Evolutionary conservation across 2,113 vertebrate species (phyloP), one percentile per base, ranked within the genome.

Genomic region (Crypturellus undulatus): DNA sequence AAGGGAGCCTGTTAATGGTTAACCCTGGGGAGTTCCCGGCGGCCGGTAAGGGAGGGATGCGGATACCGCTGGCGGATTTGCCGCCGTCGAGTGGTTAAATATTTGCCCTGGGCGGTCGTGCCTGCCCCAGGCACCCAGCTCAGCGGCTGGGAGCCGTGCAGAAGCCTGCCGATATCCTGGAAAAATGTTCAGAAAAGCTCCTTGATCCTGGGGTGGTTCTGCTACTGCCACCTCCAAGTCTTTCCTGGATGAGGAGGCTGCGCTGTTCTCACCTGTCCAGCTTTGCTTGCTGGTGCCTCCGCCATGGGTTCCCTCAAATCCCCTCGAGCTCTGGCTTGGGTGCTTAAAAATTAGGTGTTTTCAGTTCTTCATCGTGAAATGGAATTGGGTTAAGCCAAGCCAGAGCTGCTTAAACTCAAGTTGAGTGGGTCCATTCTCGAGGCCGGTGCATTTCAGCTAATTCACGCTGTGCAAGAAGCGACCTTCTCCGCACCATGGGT

Each of bases 11-110:
- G 90, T 89, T 94, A 91, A 96, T 98, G 94, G 96, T 97, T 96
- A 95, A 97, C 87, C 19, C 87, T 51, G 84, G 95, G 98, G 98
- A 98, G 97, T 98, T 97, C 98, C 98, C 96, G 97, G 90, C 47
- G 52, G 88, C 69, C 11, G 71, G 56, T 82, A 81, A 92, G 84
- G 69, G 83, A 52, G 71, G 63, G 71, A 87, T 84, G 80, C 67
- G 68, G 63, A 71, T 79, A 71, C 82, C 89, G 80, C 87, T 12
- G 4, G 68, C 22, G 10, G 84, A 62, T 84, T 92, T 54, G 62
- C 86, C 32, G 88, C 93, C 30, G 25, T 75, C 38, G 70, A 86
- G 76, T 80, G 91, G 93, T 97, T 97, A 97, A 98, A 98, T 98
- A 98, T 98, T 99, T 98, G 98, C 96, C 30, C 76, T 84, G 77